Percentiles rank a stretch among this genome's conserved stretches.
Evolutionary conservation across 64 coral and sea anemone genomes (phyloP).

Genomic region (Actinia equina): DNA sequence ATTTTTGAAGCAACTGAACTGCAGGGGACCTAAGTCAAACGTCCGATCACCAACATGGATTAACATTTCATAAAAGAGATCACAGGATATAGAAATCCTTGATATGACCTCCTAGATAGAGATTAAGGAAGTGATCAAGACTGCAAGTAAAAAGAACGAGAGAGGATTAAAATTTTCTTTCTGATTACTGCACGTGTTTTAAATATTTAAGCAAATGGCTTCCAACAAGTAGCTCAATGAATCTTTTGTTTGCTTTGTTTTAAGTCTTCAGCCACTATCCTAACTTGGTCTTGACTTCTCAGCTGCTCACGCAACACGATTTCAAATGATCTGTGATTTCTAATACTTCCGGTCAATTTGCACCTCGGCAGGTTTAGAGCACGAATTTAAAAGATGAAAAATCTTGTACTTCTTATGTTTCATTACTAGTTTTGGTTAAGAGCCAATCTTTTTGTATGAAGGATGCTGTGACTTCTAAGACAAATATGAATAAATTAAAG

Average conservation of each 20-base stretch:
- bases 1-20: neutral
- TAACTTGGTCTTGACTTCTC: neutral
- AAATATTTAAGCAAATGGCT: constrained; percentile 5
- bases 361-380: neutral
- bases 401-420: too few relatives aligned
- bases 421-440: too few relatives aligned
- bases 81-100: neutral
- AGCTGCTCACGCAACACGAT: neutral
- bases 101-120: constrained; percentile 10
- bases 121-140: constrained; percentile 16
- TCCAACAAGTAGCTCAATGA: neutral
- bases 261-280: neutral
- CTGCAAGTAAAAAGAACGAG: neutral
- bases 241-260: neutral
- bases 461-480: too few relatives aligned
- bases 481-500: too few relatives aligned
- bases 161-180: constrained; percentile 6
- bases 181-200: neutral
- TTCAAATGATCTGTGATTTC: neutral
- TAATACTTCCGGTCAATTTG: neutral
- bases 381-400: neutral
- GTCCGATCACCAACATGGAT: neutral
- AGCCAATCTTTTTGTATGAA: too few relatives aligned
- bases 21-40: neutral
- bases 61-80: neutral